phyloP scores from a whole-genome alignment of 1,140 invertebrate genomes.

The Pseudomyrmex concolor region DNA sequence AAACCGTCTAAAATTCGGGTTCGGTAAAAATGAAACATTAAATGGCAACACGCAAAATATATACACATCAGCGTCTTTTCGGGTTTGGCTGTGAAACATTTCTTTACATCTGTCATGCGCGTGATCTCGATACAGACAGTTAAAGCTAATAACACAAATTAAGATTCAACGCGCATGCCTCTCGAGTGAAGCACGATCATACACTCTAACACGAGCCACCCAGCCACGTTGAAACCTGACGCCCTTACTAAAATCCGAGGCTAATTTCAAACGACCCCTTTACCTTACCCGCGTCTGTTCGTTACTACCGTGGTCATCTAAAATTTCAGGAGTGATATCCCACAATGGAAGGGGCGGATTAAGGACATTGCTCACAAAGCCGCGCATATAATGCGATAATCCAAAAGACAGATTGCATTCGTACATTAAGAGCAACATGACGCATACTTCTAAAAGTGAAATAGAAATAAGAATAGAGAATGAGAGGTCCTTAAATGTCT shows the following conservation, averaged over 20 bases:
- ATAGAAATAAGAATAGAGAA: background rate
- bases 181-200: conserved; percentile 60
- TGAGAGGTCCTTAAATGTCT: too few species aligned
- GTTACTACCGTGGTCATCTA: conserved; percentile 51
- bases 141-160: conserved; percentile 75
- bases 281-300: conserved; percentile 47
- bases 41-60: background rate
- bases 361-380: conserved; percentile 40
- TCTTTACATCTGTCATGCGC: background rate
- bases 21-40: background rate
- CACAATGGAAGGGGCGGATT: conserved; percentile 19
- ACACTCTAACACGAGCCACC: conserved; percentile 56
- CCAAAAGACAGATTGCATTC: background rate
- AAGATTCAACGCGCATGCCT: conserved; percentile 74
- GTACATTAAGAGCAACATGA: background rate
- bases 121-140: conserved; percentile 47
- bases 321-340: conserved; percentile 52
- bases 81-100: background rate
- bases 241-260: conserved; percentile 71
- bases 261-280: conserved; percentile 58
- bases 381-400: conserved; percentile 38
- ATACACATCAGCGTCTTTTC: too few species aligned
- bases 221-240: conserved; percentile 69
- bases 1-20: background rate
- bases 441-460: background rate